Conservation (phyloP, 2,888 invertebrate genomes). For the Pogonocherus hispidulus region DNA sequence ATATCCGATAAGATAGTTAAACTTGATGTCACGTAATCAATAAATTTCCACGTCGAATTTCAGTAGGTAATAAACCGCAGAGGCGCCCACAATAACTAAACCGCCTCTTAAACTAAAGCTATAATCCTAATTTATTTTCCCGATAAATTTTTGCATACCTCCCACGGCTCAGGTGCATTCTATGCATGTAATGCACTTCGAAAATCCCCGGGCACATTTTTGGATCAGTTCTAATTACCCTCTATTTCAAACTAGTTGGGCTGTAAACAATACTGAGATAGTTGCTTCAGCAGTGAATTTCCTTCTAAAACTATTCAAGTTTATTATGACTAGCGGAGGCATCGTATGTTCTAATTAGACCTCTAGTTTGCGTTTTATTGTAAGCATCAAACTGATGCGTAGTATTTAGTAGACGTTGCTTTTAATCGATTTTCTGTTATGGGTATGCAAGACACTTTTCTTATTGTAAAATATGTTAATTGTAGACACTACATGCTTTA, state of each 20-base stretch:
- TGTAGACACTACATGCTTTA: no score
- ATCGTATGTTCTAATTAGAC: not conserved
- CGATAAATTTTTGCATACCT: slow-evolving; percentile 22
- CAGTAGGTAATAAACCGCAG: not conserved
- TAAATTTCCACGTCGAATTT: not conserved
- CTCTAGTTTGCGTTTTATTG: not conserved
- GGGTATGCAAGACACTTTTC: no score
- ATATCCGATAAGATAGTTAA: no score
- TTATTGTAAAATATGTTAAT: no score
- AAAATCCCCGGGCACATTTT: not conserved
- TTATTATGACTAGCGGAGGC: not conserved
- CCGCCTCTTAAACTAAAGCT: slow-evolving; percentile 4
- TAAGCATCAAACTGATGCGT: not conserved
- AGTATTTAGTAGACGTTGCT: not conserved
- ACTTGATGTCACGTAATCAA: not conserved
- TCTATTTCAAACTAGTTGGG: not conserved
- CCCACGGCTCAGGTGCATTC: slow-evolving; percentile 13
- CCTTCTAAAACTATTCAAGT: not conserved
- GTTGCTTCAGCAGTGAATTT: not conserved
- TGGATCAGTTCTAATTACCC: not conserved
- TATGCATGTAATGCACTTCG: slow-evolving; percentile 9
- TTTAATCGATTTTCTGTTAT: not conserved
- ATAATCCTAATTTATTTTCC: slow-evolving; percentile 14
- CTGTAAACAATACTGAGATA: not conserved
- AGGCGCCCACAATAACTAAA: not conserved